Base-by-base conservation (phyloP, 2,888 invertebrate species). In the Strigamia crassipes region DNA sequence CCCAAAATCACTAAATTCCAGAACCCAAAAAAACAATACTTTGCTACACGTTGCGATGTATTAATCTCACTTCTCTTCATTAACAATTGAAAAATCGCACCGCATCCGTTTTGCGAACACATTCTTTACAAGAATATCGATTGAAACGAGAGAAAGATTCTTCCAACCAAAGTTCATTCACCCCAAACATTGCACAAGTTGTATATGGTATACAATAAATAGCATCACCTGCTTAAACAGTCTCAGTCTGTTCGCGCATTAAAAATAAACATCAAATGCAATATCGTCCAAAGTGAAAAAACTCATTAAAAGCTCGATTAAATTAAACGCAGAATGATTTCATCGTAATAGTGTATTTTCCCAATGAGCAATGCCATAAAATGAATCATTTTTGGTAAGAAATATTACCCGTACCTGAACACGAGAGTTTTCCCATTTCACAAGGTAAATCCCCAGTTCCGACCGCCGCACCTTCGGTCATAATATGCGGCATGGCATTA, bases 401-500 rank as follows among this genome's bases (percentile, higher is more conserved):
- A 38, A 38, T 10, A 46, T 12, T 18, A n/a, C 13, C 21, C 56
- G 23, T 23, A 83, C 83, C 83, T 66, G 82, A 83, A 89, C 92
- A 92, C 82, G 90, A 90, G 81, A 94, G 90, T 83, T 92, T 92
- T 87, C 93, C 92, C 86, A 96, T 89, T 85, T 92, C 90, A 82
- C 92, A 91, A 5, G 95, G 93, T 85, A 96, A 90, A 87, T 94
- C 94, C 18, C 85, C 84, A 13, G 85, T 83, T 82, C 92, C 91
- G 84, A 93, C 91, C 84, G 92, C 90, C 42, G 92, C 92, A 85
- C 93, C 92, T 86, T 92, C 92, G 81, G 93, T 92, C 85, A 92
- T 89, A 85, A 96, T 94, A 87, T 96, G 94, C 0, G 95, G 93
- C 90, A 96, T 90, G 79, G 96, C 96, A 89, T 96, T 96, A 84